Evolutionary conservation across 2,888 invertebrate species (phyloP).

Genomic region (Conops quadrifasciatus): DNA sequence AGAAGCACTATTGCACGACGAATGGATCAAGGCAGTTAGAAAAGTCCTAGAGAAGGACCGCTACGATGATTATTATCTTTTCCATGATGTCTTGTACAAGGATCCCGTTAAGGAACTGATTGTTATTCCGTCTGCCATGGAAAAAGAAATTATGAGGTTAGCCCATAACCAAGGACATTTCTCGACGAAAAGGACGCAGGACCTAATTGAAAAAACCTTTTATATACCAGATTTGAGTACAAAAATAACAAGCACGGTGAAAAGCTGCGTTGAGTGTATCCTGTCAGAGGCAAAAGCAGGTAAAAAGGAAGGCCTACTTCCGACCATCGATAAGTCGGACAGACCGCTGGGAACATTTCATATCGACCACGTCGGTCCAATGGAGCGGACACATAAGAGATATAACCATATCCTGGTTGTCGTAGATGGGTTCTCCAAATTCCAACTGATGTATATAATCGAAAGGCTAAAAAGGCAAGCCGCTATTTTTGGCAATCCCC

Average conservation of each 20-base stretch:
- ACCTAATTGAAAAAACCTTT: constrained; percentile 49
- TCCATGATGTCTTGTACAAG: constrained; percentile 40
- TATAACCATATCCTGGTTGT: constrained; percentile 43
- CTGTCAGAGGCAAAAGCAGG: constrained; percentile 48
- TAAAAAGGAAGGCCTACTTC: constrained; percentile 54
- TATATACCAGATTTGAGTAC: constrained; percentile 42
- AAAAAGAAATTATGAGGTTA: constrained; percentile 52
- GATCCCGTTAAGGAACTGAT: constrained; percentile 42
- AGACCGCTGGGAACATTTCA: constrained; percentile 52
- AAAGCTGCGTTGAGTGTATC: constrained; percentile 41
- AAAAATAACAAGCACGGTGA: constrained; percentile 32
- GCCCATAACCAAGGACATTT: constrained; percentile 59
- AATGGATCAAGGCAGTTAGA: constrained; percentile 34
- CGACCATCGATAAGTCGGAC: constrained; percentile 53
- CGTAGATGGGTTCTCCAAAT: constrained; percentile 55
- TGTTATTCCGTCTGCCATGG: constrained; percentile 55
- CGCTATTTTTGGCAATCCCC: constrained; percentile 45
- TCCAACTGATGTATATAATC: constrained; percentile 55
- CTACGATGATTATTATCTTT: constrained; percentile 39
- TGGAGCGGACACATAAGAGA: constrained; percentile 46
- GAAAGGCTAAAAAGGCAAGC: constrained; percentile 44
- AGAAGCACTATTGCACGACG: constrained; percentile 27
- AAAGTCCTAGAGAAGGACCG: constrained; percentile 35
- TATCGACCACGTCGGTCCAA: constrained; percentile 57
- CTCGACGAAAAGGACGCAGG: constrained; percentile 47